Percentiles rank a stretch among this genome's conserved stretches.
These are phyloP conservation scores for Yponomeuta plumbellus DNA, from an alignment of 2,888 invertebrate species.

Conservation along the genomic window DNA sequence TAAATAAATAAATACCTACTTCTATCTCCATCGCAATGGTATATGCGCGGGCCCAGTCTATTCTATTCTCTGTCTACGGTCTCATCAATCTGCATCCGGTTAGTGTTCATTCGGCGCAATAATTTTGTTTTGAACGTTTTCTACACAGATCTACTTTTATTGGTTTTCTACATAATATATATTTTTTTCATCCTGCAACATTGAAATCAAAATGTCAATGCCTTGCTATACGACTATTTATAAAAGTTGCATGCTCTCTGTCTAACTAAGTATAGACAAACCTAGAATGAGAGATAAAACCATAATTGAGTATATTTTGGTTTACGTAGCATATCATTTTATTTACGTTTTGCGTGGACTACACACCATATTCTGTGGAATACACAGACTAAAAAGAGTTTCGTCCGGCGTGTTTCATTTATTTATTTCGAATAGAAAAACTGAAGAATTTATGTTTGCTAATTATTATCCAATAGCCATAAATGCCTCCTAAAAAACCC, in stretches of 20 bases:
- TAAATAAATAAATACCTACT: too few relatives aligned
- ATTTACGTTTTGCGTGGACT: not conserved
- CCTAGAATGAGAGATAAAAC: not conserved
- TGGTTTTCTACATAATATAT: too few relatives aligned
- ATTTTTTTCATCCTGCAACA: not conserved
- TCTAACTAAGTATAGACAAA: not conserved
- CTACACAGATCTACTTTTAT: too few relatives aligned
- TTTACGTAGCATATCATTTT: not conserved
- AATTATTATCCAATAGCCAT: not conserved
- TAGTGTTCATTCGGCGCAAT: too few relatives aligned
- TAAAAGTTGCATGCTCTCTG: not conserved
- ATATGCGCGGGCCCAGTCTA: too few relatives aligned
- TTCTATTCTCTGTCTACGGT: too few relatives aligned
- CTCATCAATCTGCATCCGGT: too few relatives aligned
- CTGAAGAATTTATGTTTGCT: not conserved
- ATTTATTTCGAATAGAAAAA: not conserved
- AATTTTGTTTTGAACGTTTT: too few relatives aligned
- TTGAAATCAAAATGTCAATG: not conserved
- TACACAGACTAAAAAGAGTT: too few relatives aligned
- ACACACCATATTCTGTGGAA: too few relatives aligned
- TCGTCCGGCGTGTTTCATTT: not conserved
- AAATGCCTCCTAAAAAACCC: slow-evolving; percentile 87
- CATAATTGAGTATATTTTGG: not conserved
- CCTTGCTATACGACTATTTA: not conserved
- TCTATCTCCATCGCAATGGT: too few relatives aligned